Evolutionary conservation across 2,113 vertebrate genomes (phyloP).

Genomic region (Semnornis frantzii): DNA sequence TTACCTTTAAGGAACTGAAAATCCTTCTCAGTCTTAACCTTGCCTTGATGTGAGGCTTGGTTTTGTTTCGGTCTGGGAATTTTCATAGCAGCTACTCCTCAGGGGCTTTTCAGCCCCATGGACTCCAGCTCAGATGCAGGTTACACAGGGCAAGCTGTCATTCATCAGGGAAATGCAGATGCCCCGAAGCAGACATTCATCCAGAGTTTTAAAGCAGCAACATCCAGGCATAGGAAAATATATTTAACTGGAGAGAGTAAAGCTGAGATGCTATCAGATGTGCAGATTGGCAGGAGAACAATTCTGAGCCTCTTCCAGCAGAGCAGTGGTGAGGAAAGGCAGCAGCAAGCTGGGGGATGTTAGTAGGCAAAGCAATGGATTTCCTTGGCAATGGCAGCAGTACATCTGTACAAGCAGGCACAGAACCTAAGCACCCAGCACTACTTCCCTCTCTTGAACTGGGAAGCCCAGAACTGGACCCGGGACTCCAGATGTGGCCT

Average conservation of each 20-base stretch:
- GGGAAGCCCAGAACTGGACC: too few species aligned
- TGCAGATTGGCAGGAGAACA: background rate
- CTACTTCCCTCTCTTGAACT: background rate
- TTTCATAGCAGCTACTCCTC: slow-evolving; percentile 34
- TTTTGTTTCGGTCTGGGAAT: slow-evolving; percentile 60
- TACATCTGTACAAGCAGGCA: background rate
- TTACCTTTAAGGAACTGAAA: slow-evolving; percentile 8
- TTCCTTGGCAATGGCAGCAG: background rate
- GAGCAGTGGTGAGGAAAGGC: background rate
- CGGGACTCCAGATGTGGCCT: too few species aligned
- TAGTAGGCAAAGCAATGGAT: background rate
- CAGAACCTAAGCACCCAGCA: background rate
- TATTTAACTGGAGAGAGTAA: background rate
- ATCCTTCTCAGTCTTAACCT: background rate
- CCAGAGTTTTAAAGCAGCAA: background rate
- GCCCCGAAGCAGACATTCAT: background rate
- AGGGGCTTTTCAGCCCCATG: slow-evolving; percentile 6
- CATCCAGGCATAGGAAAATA: background rate
- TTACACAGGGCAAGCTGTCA: background rate
- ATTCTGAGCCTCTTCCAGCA: background rate
- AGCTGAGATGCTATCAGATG: background rate
- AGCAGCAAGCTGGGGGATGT: background rate
- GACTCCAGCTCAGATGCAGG: background rate
- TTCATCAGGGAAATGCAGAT: background rate
- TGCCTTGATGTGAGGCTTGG: slow-evolving; percentile 32